Base-by-base conservation (phyloP, 2,113 vertebrate genomes). In the Chinchilla lanigera region DNA sequence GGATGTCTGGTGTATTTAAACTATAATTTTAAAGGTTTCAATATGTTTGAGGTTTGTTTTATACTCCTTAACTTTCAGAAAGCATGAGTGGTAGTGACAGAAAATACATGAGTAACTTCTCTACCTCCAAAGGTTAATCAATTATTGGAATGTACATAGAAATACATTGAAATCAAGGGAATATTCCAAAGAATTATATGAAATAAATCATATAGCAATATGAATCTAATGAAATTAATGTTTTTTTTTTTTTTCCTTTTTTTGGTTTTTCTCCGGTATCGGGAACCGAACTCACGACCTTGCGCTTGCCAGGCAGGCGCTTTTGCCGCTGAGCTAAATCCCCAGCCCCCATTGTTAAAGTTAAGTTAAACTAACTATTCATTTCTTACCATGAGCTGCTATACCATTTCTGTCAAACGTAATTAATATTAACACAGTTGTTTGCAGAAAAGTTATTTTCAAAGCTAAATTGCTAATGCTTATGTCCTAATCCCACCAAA, bases 61-160 rank as follows among this genome's bases (percentile, higher is more conserved):
- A 82, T 24, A 83, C 89, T 35, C 11, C 84, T 78, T 22, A 82
- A 30, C 13, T 92, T 94, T 96, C 16, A 78, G 19, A 33, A 89
- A 50, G 9, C 2, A 75, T 50, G 26, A 17, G 1, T 33, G 10
- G 1, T 54, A 13, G 35, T 88, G n/a, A 14, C 5, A 75, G 52
- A 52, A 13, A 73, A 28, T 44, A 2, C 30, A 7, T 73, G 67
- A n/a, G 2, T n/a, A 26, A 77, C 19, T 78, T 96, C 33, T 93
- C 17, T 78, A 16, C 54, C 47, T 5, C 19, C 71, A 30, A 92
- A 94, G 83, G 6, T 86, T 56, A 91, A 77, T 24, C 75, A 20
- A 58, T 77, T 86, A 71, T 89, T 92, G 89, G 56, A 93, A 80
- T 73, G 30, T 80, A 65, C 5, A 81, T 28, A 96, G 69, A 95